Percentiles rank a stretch among this genome's conserved stretches.
Conservation (phyloP, 1,140 invertebrate species). For the Pectinophora gossypiella region DNA sequence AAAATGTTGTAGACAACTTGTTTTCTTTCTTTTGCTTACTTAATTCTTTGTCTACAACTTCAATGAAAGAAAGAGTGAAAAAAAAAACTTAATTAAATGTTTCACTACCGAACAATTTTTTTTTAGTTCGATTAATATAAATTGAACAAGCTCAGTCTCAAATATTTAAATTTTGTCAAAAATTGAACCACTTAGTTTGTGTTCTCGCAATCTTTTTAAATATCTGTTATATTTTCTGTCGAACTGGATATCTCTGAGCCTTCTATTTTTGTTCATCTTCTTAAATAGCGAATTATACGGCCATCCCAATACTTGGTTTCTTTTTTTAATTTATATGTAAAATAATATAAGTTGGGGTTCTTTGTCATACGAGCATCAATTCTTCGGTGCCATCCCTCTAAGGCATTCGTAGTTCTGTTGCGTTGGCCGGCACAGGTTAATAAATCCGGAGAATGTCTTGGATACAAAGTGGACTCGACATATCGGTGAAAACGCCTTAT, state of each 20-base stretch:
- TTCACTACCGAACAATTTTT: no score
- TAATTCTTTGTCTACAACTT: no score
- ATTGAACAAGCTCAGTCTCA: no score
- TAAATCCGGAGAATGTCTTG: not conserved
- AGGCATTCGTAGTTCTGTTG: not conserved
- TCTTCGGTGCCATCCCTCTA: not conserved
- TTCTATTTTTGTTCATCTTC: not conserved
- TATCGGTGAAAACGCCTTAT: not conserved
- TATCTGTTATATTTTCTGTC: constrained; percentile 1
- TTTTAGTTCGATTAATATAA: no score
- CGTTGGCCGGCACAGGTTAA: not conserved
- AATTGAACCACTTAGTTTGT: not conserved
- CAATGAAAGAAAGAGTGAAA: no score
- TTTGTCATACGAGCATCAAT: not conserved
- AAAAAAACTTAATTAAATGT: no score
- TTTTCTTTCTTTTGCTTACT: no score
- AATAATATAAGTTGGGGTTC: not conserved
- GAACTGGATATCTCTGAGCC: not conserved
- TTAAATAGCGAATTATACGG: not conserved
- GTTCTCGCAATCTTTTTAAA: not conserved
- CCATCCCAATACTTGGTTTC: constrained; percentile 5
- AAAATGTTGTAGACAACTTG: no score
- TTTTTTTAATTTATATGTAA: constrained; percentile 2
- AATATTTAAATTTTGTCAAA: not conserved
- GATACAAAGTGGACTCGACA: not conserved